These are phyloP conservation scores for Neelides folsomi DNA, from an alignment of 2,888 invertebrate genomes.

Conservation along the genomic window DNA sequence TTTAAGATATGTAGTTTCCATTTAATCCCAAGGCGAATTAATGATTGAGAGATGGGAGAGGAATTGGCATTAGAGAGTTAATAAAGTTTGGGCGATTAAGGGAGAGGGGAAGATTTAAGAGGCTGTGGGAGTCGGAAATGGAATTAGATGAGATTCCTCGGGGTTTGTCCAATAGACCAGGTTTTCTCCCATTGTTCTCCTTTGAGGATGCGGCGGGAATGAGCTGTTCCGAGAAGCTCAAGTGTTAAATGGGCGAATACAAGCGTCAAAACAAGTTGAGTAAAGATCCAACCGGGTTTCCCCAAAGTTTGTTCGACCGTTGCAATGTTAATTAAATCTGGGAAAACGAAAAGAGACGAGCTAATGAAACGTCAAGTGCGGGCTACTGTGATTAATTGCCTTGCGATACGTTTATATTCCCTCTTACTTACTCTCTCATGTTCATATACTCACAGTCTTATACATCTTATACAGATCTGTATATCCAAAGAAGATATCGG, in stretches of 20 bases:
- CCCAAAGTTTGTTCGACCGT: constrained; percentile 34
- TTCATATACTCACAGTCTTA: neutral
- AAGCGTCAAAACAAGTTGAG: constrained; percentile 31
- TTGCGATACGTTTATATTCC: constrained; percentile 31
- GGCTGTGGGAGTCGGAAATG: neutral
- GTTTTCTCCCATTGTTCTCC: too few relatives aligned
- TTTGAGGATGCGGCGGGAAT: constrained; percentile 10
- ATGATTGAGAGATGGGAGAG: neutral
- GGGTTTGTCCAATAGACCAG: neutral
- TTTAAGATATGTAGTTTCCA: too few relatives aligned
- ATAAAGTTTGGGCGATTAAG: neutral
- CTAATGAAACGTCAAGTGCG: constrained; percentile 34
- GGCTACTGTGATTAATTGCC: constrained; percentile 34
- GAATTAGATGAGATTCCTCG: neutral
- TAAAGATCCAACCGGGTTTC: constrained; percentile 25
- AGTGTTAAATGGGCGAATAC: constrained; percentile 30
- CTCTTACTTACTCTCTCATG: neutral
- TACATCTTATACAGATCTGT: neutral
- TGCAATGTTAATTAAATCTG: constrained; percentile 34
- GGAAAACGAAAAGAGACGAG: constrained; percentile 32
- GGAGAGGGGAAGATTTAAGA: neutral
- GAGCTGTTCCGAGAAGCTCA: constrained; percentile 25
- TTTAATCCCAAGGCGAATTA: too few relatives aligned
- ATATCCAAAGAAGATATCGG: neutral
- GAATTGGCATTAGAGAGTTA: neutral